A percentile compares a stretch with the other conserved stretches of the same genome.
These are phyloP conservation scores for Forbesichthys papilliferus DNA, from an alignment of 2,113 vertebrate genomes.

Conservation along the genomic window DNA sequence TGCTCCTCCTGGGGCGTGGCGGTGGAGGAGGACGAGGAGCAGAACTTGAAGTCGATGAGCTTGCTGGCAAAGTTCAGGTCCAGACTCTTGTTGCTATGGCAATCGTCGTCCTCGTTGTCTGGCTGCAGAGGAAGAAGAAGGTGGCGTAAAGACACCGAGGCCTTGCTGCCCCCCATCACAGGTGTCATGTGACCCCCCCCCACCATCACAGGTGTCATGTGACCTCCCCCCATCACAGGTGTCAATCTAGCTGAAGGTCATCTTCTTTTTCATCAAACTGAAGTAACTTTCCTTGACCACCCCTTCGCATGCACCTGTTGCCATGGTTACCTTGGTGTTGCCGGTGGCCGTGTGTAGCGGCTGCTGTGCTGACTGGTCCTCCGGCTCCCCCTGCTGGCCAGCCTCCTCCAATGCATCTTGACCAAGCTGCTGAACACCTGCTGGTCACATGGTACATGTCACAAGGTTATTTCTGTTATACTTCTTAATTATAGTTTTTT, in stretches of 20 bases:
- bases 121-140: slow-evolving; percentile 22
- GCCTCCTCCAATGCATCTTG: slow-evolving; percentile 28
- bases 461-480: no score
- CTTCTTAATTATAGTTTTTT: no score
- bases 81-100: slow-evolving; percentile 92
- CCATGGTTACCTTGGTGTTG: slow-evolving; percentile 48
- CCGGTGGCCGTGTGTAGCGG: slow-evolving; percentile 14
- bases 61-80: slow-evolving; percentile 94
- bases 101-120: slow-evolving; percentile 72
- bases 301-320: no score
- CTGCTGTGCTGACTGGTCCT: slow-evolving; percentile 26
- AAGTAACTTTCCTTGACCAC: no score
- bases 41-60: slow-evolving; percentile 94
- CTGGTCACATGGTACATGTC: not conserved
- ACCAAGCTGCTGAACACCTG: not conserved
- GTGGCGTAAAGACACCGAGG: no score
- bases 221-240: no score
- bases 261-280: no score
- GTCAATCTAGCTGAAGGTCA: no score
- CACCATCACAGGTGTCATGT: no score
- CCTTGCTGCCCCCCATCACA: no score
- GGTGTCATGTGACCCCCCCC: no score
- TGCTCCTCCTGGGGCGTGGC: slow-evolving; percentile 28
- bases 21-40: slow-evolving; percentile 20
- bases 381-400: slow-evolving; percentile 53